phyloP scores from a whole-genome alignment of 2,113 vertebrate species.

The Trematocara macrostoma region DNA sequence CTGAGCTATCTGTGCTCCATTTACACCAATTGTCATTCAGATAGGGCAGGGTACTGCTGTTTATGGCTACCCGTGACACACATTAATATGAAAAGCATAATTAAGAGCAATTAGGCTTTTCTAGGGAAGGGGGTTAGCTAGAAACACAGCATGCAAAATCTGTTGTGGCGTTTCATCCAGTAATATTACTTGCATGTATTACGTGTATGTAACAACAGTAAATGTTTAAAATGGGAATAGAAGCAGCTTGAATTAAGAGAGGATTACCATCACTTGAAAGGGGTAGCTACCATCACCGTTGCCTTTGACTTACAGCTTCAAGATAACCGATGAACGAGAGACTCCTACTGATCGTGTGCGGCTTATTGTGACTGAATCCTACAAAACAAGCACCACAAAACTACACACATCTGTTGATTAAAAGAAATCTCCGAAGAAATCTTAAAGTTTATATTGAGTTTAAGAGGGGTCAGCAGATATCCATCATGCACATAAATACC shows the following conservation, averaged over 20 bases:
- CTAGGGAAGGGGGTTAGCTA: neutral
- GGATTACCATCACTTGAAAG: neutral
- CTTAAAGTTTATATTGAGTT: neutral
- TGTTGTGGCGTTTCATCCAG: neutral
- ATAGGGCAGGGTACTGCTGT: constrained; percentile 50
- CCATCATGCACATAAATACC: constrained; percentile 8
- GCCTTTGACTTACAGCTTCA: neutral
- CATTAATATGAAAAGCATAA: constrained; percentile 62
- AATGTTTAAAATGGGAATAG: neutral
- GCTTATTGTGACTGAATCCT: neutral
- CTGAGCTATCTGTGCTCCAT: constrained; percentile 19
- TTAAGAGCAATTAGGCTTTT: constrained; percentile 58
- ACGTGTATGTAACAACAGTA: neutral
- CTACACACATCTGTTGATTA: neutral
- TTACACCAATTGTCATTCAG: constrained; percentile 70
- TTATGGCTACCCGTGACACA: constrained; percentile 31
- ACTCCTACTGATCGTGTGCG: neutral
- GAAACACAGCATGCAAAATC: neutral
- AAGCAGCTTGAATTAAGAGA: neutral
- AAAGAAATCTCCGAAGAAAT: neutral
- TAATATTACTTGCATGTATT: neutral
- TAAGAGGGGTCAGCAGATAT: neutral
- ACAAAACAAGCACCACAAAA: neutral
- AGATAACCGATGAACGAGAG: neutral
- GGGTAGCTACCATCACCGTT: neutral